phyloP scores from a whole-genome alignment of 2,888 invertebrate species.

The Drosophila gaucha region DNA sequence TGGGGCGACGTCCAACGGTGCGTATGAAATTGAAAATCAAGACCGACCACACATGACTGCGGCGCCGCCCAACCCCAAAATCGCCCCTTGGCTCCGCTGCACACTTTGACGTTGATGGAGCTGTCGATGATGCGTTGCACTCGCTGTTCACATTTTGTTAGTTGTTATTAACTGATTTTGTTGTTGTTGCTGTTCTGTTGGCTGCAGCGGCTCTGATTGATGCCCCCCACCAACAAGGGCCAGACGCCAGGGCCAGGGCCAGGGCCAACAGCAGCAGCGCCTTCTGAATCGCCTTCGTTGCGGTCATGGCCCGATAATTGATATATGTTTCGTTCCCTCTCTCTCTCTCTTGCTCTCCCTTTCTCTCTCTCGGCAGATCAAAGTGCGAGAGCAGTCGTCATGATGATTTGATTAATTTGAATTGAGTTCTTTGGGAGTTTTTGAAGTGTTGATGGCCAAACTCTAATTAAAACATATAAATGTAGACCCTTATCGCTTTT shows the following conservation, averaged over 20 bases:
- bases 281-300: slow-evolving; percentile 61
- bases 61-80: slow-evolving; percentile 35
- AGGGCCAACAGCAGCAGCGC: slow-evolving; percentile 40
- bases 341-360: slow-evolving; percentile 9
- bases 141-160: slow-evolving; percentile 52
- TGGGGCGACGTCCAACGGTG: slow-evolving; percentile 71
- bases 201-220: slow-evolving; percentile 73
- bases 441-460: slow-evolving; percentile 12
- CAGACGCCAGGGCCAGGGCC: slow-evolving; percentile 28
- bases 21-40: slow-evolving; percentile 78
- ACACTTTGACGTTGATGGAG: slow-evolving; percentile 62
- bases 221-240: slow-evolving; percentile 53
- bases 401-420: slow-evolving; percentile 78
- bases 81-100: not conserved
- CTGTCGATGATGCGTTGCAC: slow-evolving; percentile 56
- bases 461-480: slow-evolving; percentile 71
- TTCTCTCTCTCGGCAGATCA: slow-evolving; percentile 51
- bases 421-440: slow-evolving; percentile 42
- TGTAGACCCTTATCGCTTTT: slow-evolving; percentile 15
- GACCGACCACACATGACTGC: slow-evolving; percentile 70
- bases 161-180: slow-evolving; percentile 63
- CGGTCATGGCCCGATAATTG: slow-evolving; percentile 78
- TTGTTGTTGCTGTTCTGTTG: slow-evolving; percentile 6
- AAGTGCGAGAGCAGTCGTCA: slow-evolving; percentile 52
- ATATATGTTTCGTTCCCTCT: slow-evolving; percentile 65